Conservation (phyloP, 2,113 vertebrate genomes). For the Abramis brama region DNA sequence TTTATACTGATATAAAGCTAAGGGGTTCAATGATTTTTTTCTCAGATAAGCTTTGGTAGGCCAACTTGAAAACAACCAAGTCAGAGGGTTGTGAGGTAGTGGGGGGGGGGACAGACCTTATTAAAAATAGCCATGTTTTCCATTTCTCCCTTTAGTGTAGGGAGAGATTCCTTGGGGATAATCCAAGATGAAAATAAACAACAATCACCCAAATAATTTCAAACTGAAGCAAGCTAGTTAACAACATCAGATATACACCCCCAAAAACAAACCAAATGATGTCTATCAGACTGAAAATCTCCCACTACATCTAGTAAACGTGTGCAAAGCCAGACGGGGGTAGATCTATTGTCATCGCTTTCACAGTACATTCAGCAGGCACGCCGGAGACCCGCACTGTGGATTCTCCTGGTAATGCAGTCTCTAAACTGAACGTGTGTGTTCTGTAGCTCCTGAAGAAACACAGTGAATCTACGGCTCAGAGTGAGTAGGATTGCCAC, state of each 20-base stretch:
- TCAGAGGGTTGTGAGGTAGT: conserved; percentile 37
- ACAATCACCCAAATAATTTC: neutral
- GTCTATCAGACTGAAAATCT: neutral
- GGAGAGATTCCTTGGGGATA: conserved; percentile 9
- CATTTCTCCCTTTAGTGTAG: neutral
- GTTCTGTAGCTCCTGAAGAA: conserved; percentile 33
- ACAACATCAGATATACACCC: neutral
- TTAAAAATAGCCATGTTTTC: conserved; percentile 41
- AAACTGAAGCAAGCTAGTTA: neutral
- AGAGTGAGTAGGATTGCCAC: neutral
- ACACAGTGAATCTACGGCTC: conserved; percentile 46
- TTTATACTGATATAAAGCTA: neutral
- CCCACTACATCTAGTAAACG: conserved; percentile 13
- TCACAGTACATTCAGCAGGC: conserved; percentile 51
- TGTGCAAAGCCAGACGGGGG: conserved; percentile 45
- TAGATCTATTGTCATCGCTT: conserved; percentile 52
- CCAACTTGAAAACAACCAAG: neutral
- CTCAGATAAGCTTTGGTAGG: conserved; percentile 21
- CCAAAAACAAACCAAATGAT: neutral
- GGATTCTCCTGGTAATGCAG: neutral
- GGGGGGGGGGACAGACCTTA: conserved; percentile 8
- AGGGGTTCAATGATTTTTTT: neutral
- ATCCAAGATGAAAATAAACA: conserved; percentile 2
- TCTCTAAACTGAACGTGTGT: neutral
- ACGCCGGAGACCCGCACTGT: neutral